Evolutionary conservation across 2,888 invertebrate species (phyloP).

Genomic region (Pharmacophagus antenor): DNA sequence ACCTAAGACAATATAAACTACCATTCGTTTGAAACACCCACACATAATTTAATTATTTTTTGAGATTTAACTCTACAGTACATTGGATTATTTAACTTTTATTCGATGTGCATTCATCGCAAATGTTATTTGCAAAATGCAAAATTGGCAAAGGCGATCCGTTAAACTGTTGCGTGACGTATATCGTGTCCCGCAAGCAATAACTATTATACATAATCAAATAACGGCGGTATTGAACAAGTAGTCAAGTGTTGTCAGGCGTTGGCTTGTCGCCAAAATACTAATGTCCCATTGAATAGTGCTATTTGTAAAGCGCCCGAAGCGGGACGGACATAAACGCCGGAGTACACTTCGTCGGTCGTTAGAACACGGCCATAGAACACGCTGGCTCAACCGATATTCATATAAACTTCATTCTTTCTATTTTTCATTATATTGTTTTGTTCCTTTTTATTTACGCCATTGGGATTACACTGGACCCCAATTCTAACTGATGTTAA

Average conservation of each 20-base stretch:
- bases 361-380: slow-evolving; percentile 51
- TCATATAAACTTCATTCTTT: not conserved
- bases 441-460: too few relatives aligned
- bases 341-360: slow-evolving; percentile 59
- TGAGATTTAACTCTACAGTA: not conserved
- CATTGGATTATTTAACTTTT: not conserved
- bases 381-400: slow-evolving; percentile 31
- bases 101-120: not conserved
- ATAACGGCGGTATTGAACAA: slow-evolving; percentile 41
- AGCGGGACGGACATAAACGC: slow-evolving; percentile 49
- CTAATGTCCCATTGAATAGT: slow-evolving; percentile 78
- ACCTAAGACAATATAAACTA: too few relatives aligned
- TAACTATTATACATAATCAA: slow-evolving; percentile 29
- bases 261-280: slow-evolving; percentile 69
- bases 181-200: slow-evolving; percentile 9
- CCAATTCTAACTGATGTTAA: too few relatives aligned
- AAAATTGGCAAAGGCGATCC: slow-evolving; percentile 22
- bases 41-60: not conserved
- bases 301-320: slow-evolving; percentile 67
- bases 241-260: slow-evolving; percentile 55
- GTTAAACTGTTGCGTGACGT: slow-evolving; percentile 24
- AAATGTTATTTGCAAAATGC: slow-evolving; percentile 12
- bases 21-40: too few relatives aligned
- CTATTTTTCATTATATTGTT: not conserved
- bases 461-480: too few relatives aligned